Evolutionary conservation across 2,888 invertebrate genomes (phyloP).

Genomic region (Pammene aurita): DNA sequence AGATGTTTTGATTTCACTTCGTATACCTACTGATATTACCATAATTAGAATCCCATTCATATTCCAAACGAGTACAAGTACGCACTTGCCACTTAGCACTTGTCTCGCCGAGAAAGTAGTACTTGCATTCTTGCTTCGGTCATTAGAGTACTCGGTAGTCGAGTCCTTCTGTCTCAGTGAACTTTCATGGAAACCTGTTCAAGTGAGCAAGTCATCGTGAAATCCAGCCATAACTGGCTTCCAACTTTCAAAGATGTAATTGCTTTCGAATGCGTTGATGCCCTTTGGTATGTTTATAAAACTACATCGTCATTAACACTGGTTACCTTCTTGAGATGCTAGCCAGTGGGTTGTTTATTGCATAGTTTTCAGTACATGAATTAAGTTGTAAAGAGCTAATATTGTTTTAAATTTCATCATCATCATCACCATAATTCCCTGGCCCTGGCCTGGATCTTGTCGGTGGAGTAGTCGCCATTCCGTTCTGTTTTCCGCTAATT

Average conservation of each 20-base stretch:
- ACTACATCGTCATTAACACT: neutral
- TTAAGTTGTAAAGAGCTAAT: too few species aligned
- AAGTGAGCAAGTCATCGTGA: constrained; percentile 70
- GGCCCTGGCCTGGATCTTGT: too few species aligned
- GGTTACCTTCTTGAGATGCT: neutral
- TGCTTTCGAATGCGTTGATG: constrained; percentile 55
- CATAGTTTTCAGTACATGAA: too few species aligned
- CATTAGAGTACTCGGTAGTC: constrained; percentile 58
- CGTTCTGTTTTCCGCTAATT: too few species aligned
- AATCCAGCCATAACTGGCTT: constrained; percentile 66
- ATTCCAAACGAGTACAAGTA: constrained; percentile 44
- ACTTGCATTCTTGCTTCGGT: constrained; percentile 65
- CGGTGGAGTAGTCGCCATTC: too few species aligned
- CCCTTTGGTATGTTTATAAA: constrained; percentile 17
- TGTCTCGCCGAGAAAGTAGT: constrained; percentile 64
- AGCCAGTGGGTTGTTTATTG: too few species aligned
- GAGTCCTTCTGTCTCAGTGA: constrained; percentile 52
- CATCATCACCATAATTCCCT: too few species aligned
- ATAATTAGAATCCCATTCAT: constrained; percentile 42
- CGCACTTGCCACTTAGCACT: constrained; percentile 50
- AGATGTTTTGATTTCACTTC: constrained; percentile 38
- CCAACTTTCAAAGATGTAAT: constrained; percentile 59
- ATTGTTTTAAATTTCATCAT: too few species aligned
- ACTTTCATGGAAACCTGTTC: constrained; percentile 68
- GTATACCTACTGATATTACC: constrained; percentile 34